Evolutionary conservation across 2,797 vertebrate species (phyloP).

Genomic region (Acanthurus tractus): DNA sequence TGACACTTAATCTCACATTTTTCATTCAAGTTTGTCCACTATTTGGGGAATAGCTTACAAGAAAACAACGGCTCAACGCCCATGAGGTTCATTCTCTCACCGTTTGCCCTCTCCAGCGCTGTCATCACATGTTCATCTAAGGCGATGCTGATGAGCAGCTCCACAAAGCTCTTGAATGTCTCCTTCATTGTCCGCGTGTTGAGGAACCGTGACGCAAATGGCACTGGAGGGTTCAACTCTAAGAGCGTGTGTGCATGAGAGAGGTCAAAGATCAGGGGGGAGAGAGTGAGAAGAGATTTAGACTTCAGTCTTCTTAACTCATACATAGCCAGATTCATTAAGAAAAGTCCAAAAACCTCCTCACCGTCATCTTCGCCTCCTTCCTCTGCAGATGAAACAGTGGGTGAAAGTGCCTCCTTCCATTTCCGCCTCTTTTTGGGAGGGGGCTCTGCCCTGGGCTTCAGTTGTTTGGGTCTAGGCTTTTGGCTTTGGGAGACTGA

Average conservation of each 20-base stretch:
- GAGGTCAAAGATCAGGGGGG: not conserved
- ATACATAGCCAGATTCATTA: not conserved
- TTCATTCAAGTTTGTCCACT: not conserved
- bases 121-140: constrained; percentile 93
- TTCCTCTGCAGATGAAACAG: constrained; percentile 91
- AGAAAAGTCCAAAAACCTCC: constrained; percentile 45
- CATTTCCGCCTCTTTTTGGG: constrained; percentile 99
- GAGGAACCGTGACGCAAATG: constrained; percentile 91
- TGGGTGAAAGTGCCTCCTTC: constrained; percentile 94
- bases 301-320: too few relatives aligned
- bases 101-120: constrained; percentile 93
- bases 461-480: constrained; percentile 92
- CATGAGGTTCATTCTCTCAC: constrained; percentile 76
- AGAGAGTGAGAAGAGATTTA: not conserved
- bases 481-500: constrained; percentile 82
- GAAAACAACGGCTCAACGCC: not conserved
- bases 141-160: constrained; percentile 93
- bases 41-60: too few relatives aligned
- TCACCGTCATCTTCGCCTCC: constrained; percentile 91
- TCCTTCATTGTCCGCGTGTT: constrained; percentile 98
- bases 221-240: constrained; percentile 90
- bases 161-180: constrained; percentile 96
- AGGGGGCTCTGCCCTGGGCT: constrained; percentile 93
- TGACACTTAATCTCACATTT: not conserved
- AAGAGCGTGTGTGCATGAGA: not conserved